Base-by-base conservation (phyloP, 2,113 vertebrate genomes). In the Notothenia coriiceps region DNA sequence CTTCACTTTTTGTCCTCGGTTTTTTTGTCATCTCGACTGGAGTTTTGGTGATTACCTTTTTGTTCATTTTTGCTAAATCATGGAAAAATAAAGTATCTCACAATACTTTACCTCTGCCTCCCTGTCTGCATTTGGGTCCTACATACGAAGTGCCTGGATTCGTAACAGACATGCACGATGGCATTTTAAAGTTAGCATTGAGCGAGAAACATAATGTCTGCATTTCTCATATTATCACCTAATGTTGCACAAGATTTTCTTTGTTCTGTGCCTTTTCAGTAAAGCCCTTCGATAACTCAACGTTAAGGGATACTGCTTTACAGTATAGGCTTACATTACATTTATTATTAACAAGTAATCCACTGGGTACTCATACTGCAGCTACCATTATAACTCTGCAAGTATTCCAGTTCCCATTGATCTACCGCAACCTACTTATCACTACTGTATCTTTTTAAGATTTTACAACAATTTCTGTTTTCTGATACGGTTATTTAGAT, bases 311-410 rank as follows among this genome's bases (percentile, higher is more conserved):
- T 20, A 44, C 55, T 61, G n/a, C 20, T 52, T 4, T 25, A 64
- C 22, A 15, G 18, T n/a, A 40, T 12, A 49, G 66, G 13, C n/a
- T 2, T 33, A 17, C 33, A 14, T 51, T n/a, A 20, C 49, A 78
- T 65, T n/a, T 61, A 59, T 70, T 73, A 85, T 77, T 72, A 68
- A 60, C 47, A 43, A 60, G 50, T 63, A 40, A 18, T 47, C 67
- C 51, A 18, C 17, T 12, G 43, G 17, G 33, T 55, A 25, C 43
- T 11, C 4, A 51, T 40, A 9, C 56, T 62, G 20, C 59, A 52
- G 51, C 43, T 47, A 13, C 57, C 11, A 71, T 55, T 40, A 40
- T 40, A 40, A 7, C 3, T 71, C 33, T 59, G 17, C n/a, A 49
- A 2, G 8, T 50, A 44, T 33, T 67, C 40, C 18, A 20, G 3